A percentile compares a stretch with the other conserved stretches of the same genome.
Evolutionary conservation across 1,140 invertebrate species (phyloP).

Genomic region (Helicoverpa zea): DNA sequence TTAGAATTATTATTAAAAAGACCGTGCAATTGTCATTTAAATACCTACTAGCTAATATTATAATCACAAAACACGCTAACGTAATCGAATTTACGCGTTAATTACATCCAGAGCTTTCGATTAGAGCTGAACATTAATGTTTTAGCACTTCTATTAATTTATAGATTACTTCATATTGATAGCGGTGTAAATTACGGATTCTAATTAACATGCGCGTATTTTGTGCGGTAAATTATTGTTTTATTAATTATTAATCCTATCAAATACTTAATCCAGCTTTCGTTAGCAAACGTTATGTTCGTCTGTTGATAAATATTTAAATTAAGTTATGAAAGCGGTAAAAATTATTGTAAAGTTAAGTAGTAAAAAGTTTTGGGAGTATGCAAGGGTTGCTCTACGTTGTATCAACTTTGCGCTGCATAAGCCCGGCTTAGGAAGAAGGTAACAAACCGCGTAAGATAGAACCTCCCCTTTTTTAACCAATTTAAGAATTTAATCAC

Average conservation of each 20-base stretch:
- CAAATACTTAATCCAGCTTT: neutral
- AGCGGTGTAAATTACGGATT: conserved; percentile 6
- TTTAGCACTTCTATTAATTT: conserved; percentile 19
- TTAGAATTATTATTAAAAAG: neutral
- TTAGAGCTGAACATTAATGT: neutral
- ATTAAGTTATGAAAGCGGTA: too few relatives aligned
- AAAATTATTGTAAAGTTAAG: too few relatives aligned
- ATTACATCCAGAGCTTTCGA: conserved; percentile 18
- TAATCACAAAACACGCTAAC: neutral
- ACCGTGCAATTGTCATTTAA: neutral
- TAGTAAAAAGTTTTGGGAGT: too few relatives aligned
- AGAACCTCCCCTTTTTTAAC: too few relatives aligned
- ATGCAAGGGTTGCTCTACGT: too few relatives aligned
- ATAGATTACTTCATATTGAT: neutral
- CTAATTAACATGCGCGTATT: neutral
- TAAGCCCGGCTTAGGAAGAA: too few relatives aligned
- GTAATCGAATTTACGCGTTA: conserved; percentile 21
- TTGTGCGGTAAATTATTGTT: neutral
- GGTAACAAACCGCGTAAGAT: too few relatives aligned
- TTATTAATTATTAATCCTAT: neutral
- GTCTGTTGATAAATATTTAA: too few relatives aligned
- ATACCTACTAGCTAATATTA: neutral
- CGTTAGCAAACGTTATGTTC: too few relatives aligned
- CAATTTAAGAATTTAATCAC: too few relatives aligned
- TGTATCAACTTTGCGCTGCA: too few relatives aligned